Conservation (phyloP, 2,113 vertebrate genomes). For the Hippocampus abdominalis region DNA sequence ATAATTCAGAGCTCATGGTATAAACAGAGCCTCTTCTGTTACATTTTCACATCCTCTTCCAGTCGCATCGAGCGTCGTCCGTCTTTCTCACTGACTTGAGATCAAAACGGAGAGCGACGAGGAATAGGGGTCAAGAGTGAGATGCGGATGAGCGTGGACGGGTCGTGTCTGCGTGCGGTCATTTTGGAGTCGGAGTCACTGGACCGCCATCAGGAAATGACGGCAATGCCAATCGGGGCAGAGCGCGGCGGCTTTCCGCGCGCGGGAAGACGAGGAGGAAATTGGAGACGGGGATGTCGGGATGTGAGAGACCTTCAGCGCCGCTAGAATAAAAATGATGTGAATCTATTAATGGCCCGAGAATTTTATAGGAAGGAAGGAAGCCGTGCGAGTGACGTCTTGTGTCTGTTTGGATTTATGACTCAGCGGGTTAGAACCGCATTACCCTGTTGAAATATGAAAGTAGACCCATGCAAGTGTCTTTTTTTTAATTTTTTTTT, state of each 20-base stretch:
- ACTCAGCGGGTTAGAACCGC: background rate
- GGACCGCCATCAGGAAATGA: conserved; percentile 1
- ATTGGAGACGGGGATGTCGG: background rate
- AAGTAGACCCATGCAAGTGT: background rate
- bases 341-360: conserved; percentile 13
- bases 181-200: conserved; percentile 6
- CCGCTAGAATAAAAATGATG: conserved; percentile 6
- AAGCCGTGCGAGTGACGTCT: conserved; percentile 8
- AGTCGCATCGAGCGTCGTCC: conserved; percentile 2
- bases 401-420: background rate
- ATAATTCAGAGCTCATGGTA: background rate
- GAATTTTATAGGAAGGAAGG: conserved; percentile 19
- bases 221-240: background rate
- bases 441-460: background rate
- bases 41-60: background rate
- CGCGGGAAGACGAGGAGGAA: background rate
- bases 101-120: conserved; percentile 19
- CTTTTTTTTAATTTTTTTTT: background rate
- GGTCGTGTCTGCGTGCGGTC: conserved; percentile 7
- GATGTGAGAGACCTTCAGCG: background rate
- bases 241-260: background rate
- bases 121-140: conserved; percentile 4
- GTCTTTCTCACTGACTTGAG: conserved; percentile 8
- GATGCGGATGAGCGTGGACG: conserved; percentile 15
- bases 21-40: background rate